phyloP scores from a whole-genome alignment of 2,888 invertebrate species.

The Hanleya hanleyi region DNA sequence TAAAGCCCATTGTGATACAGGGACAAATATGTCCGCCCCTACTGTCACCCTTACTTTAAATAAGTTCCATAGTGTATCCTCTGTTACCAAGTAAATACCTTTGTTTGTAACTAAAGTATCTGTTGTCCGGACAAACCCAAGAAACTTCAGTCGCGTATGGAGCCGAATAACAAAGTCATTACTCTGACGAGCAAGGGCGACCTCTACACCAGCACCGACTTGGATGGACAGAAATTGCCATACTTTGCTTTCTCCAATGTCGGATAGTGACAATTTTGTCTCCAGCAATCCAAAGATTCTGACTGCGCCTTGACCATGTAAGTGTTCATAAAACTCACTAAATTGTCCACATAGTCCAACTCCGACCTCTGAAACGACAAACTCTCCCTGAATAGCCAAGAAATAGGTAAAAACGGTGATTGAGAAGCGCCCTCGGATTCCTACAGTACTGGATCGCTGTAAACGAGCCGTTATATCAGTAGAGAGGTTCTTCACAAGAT shows the following conservation, averaged over 20 bases:
- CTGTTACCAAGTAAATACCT: no score
- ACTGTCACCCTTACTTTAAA: slow-evolving; percentile 27
- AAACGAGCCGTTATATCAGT: not conserved
- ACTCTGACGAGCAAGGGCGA: not conserved
- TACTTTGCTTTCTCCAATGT: not conserved
- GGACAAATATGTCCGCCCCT: slow-evolving; percentile 20
- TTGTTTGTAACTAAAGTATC: no score
- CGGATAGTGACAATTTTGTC: not conserved
- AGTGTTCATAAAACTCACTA: slow-evolving; percentile 14
- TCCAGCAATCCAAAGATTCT: slow-evolving; percentile 18
- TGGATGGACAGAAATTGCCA: slow-evolving; percentile 16
- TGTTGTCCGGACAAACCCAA: slow-evolving; percentile 29
- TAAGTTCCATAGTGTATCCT: no score
- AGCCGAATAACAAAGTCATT: slow-evolving; percentile 22
- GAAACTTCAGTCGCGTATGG: slow-evolving; percentile 34
- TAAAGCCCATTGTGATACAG: slow-evolving; percentile 30
- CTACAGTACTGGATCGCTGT: not conserved
- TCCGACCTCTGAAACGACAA: slow-evolving; percentile 20
- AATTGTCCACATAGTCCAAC: slow-evolving; percentile 31
- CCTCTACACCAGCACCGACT: slow-evolving; percentile 16
- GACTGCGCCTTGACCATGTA: slow-evolving; percentile 27
- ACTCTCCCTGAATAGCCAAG: slow-evolving; percentile 30
- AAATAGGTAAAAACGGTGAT: slow-evolving; percentile 6
- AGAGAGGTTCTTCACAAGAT: not conserved
- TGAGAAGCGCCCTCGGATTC: not conserved